Evolutionary conservation across 1,140 invertebrate genomes (phyloP).

Genomic region (Holotrichia oblita): DNA sequence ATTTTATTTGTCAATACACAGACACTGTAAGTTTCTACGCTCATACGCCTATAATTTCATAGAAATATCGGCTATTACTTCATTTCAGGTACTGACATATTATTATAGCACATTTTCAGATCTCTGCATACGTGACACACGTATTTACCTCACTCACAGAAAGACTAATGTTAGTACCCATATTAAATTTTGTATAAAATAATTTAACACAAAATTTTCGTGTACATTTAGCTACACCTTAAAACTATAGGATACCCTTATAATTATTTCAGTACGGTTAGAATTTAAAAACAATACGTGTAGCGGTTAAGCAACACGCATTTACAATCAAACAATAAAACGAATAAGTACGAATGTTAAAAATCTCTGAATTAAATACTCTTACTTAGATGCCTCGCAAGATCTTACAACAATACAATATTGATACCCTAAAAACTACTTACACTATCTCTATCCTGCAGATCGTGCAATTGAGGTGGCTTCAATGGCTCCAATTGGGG

Average conservation of each 20-base stretch:
- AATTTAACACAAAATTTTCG: not conserved
- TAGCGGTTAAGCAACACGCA: not conserved
- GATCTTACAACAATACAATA: not conserved
- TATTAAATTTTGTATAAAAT: too few relatives aligned
- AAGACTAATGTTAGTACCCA: too few relatives aligned
- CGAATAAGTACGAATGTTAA: constrained; percentile 17
- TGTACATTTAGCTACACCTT: not conserved
- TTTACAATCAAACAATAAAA: not conserved
- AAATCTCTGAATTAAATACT: constrained; percentile 7
- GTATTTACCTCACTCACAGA: not conserved
- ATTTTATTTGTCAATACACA: too few relatives aligned
- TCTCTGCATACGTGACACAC: not conserved
- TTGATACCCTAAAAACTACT: constrained; percentile 56
- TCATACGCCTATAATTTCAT: not conserved
- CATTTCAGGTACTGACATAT: not conserved
- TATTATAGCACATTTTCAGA: not conserved
- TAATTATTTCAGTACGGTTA: not conserved
- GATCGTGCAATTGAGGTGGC: constrained; percentile 52
- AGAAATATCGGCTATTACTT: not conserved
- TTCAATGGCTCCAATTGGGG: constrained; percentile 60
- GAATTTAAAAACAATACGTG: not conserved
- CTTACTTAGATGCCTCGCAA: not conserved
- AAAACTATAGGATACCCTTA: not conserved
- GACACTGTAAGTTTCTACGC: too few relatives aligned
- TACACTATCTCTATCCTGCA: constrained; percentile 58